Conservation (phyloP, 2,113 vertebrate genomes). For the Cercopithecus mona region DNA sequence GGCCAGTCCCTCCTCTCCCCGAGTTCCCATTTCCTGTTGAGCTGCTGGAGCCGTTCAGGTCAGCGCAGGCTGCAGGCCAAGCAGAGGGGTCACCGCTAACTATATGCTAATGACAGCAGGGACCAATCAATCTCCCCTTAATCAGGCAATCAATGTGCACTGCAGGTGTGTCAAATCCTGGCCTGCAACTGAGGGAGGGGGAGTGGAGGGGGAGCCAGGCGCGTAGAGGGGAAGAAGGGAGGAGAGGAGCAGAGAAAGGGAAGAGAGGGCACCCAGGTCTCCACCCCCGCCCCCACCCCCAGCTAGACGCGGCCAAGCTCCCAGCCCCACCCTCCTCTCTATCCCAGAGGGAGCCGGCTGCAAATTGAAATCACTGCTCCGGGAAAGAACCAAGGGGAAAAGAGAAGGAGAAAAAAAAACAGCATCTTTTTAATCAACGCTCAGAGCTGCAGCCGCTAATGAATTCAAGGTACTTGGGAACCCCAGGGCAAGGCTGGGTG, state of each 20-base stretch:
- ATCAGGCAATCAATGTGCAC: constrained; percentile 89
- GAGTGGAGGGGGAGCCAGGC: neutral
- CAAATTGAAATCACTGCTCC: neutral
- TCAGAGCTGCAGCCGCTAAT: neutral
- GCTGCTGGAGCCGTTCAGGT: constrained; percentile 87
- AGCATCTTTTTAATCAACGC: constrained; percentile 50
- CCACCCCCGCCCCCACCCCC: neutral
- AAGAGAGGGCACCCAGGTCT: fast-evolving
- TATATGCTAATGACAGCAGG: constrained; percentile 90
- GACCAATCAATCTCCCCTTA: constrained; percentile 90
- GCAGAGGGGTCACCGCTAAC: constrained; percentile 85
- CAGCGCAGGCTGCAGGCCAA: constrained; percentile 61
- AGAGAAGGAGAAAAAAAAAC: neutral
- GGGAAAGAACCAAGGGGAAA: neutral
- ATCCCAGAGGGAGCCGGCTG: fast-evolving
- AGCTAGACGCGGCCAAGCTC: neutral
- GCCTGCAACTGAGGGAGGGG: neutral
- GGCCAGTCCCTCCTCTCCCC: neutral
- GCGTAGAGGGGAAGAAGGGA: neutral
- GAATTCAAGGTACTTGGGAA: neutral
- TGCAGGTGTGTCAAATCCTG: constrained; percentile 79
- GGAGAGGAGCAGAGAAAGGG: neutral
- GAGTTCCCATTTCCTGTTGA: constrained; percentile 85
- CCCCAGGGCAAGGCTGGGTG: constrained; percentile 74
- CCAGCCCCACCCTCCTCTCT: neutral